Conservation (phyloP, 2,113 vertebrate species). For the Empidonax alnorum region DNA sequence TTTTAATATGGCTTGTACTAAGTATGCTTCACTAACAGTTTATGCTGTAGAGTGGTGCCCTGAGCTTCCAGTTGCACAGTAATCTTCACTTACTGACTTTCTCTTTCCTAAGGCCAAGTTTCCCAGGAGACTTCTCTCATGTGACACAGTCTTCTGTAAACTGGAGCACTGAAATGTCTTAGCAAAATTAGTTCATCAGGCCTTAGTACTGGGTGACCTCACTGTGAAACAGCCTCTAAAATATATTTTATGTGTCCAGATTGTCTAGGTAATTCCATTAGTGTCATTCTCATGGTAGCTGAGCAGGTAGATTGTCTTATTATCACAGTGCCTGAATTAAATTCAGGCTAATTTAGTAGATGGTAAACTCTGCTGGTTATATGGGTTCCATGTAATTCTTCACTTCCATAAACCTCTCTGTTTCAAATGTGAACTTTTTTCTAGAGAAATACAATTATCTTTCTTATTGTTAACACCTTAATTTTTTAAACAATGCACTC, state of each 20-base stretch:
- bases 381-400: not conserved
- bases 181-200: not conserved
- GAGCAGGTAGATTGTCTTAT: constrained; percentile 50
- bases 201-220: constrained; percentile 2
- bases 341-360: constrained; percentile 24
- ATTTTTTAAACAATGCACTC: not conserved
- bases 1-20: not conserved
- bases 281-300: constrained; percentile 42
- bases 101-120: constrained; percentile 5
- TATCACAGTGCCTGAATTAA: constrained; percentile 37
- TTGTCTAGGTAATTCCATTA: constrained; percentile 55
- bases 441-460: not conserved
- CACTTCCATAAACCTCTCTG: not conserved
- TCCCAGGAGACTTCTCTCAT: constrained; percentile 38
- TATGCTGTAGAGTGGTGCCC: not conserved
- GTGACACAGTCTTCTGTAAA: constrained; percentile 8
- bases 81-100: constrained; percentile 42
- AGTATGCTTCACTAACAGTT: not conserved
- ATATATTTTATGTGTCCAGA: constrained; percentile 26
- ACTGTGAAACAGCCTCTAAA: constrained; percentile 6
- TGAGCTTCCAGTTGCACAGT: constrained; percentile 19
- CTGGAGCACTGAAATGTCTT: not conserved
- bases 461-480: not conserved
- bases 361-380: constrained; percentile 1
- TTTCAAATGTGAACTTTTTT: not conserved